Conservation (phyloP, 2,113 vertebrate genomes). For the Gambusia affinis region DNA sequence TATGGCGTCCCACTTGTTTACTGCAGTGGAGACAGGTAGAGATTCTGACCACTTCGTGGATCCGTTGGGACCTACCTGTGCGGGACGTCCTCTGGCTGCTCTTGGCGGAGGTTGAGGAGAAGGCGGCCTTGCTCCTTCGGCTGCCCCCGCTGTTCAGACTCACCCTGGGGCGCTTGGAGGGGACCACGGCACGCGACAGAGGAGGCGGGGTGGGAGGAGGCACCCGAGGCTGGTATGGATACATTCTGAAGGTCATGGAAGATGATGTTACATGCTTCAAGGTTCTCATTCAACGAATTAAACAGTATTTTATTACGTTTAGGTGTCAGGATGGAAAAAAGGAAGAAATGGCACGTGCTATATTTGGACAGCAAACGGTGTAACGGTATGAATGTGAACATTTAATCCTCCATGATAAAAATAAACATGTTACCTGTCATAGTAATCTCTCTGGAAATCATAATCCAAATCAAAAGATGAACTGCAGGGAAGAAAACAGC, state of each 20-base stretch:
- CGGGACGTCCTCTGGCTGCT: conserved; percentile 85
- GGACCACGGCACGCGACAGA: conserved; percentile 84
- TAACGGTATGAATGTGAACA: neutral
- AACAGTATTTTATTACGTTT: neutral
- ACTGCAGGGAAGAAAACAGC: conserved; percentile 66
- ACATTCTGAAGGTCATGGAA: conserved; percentile 77
- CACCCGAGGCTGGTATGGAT: conserved; percentile 84
- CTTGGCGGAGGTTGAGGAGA: conserved; percentile 87
- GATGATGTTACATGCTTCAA: neutral
- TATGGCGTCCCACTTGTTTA: too few species aligned
- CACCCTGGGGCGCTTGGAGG: conserved; percentile 86
- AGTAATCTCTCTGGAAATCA: conserved; percentile 91
- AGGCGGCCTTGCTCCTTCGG: conserved; percentile 85
- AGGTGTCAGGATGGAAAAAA: neutral
- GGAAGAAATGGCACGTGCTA: neutral
- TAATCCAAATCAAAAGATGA: conserved; percentile 90
- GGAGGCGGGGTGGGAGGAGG: conserved; percentile 85
- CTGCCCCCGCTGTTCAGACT: conserved; percentile 85
- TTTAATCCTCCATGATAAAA: neutral
- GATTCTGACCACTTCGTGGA: too few species aligned
- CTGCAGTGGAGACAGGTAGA: too few species aligned
- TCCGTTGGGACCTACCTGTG: conserved; percentile 62
- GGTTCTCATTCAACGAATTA: neutral
- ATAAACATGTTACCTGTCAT: conserved; percentile 81
- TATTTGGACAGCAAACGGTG: neutral